These are phyloP conservation scores for Busseola fusca DNA, from an alignment of 2,888 invertebrate genomes.

Conservation along the genomic window DNA sequence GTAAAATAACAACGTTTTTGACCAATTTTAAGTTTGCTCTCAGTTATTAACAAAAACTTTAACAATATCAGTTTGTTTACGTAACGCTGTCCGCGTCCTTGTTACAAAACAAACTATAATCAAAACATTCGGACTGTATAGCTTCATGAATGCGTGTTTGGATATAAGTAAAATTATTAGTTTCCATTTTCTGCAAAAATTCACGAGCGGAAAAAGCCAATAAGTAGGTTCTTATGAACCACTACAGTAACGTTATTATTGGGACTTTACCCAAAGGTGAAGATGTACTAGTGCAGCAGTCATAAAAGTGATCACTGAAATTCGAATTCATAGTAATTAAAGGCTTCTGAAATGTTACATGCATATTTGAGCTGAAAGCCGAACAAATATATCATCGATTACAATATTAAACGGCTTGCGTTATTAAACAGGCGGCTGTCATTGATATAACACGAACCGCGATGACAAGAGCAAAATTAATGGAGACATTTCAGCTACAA, in stretches of 20 bases:
- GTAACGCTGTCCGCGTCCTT: conserved; percentile 8
- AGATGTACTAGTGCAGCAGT: background rate
- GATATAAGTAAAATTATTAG: conserved; percentile 4
- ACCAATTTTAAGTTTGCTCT: conserved; percentile 22
- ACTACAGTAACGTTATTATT: background rate
- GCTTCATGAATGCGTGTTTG: conserved; percentile 18
- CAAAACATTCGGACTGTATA: conserved; percentile 37
- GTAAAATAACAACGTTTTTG: conserved; percentile 26
- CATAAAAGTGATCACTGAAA: background rate
- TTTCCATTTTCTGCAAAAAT: background rate
- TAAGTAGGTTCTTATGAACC: background rate
- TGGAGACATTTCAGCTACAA: conserved; percentile 34
- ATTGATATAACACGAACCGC: conserved; percentile 40
- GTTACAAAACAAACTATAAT: conserved; percentile 28
- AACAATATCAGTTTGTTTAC: conserved; percentile 31
- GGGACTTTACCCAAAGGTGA: background rate
- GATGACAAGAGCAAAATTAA: conserved; percentile 55
- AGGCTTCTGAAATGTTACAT: conserved; percentile 12
- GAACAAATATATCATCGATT: conserved; percentile 45
- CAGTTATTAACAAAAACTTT: conserved; percentile 22
- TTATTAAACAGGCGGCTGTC: conserved; percentile 39
- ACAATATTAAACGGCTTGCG: conserved; percentile 37
- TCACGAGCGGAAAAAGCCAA: background rate
- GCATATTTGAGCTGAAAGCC: conserved; percentile 27
- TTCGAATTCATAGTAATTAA: conserved; percentile 9